These are phyloP conservation scores for Onychomys leucogaster DNA, from an alignment of 2,797 vertebrate genomes.

Conservation along the genomic window DNA sequence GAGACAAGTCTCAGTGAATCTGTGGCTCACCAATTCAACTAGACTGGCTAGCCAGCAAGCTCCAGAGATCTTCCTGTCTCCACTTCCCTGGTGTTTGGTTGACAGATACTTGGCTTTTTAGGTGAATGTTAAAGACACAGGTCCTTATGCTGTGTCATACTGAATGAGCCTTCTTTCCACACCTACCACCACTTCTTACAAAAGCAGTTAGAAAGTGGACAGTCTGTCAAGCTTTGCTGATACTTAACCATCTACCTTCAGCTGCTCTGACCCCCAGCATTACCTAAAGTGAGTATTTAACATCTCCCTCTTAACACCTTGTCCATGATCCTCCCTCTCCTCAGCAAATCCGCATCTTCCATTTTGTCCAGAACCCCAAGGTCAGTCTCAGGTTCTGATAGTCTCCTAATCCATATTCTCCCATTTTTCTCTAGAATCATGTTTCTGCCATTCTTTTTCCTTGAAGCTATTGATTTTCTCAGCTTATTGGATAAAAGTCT, in stretches of 20 bases:
- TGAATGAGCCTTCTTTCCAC: background rate
- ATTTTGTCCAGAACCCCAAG: background rate
- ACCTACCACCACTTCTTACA: background rate
- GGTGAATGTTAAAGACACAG: background rate
- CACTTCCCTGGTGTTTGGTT: background rate
- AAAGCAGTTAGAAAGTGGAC: background rate
- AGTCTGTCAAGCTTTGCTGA: accelerated
- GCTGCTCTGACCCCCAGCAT: background rate
- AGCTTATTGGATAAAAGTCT: background rate
- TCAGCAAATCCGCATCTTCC: background rate
- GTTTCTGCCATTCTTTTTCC: background rate
- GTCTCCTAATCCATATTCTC: background rate
- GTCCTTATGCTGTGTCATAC: background rate
- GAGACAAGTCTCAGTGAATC: background rate
- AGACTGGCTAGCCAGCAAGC: background rate
- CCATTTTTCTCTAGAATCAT: background rate
- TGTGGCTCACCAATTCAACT: background rate
- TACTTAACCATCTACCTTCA: background rate
- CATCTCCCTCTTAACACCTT: background rate
- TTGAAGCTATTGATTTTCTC: background rate
- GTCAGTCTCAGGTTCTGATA: background rate
- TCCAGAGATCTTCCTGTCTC: background rate
- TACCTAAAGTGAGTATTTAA: background rate
- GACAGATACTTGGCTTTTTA: background rate
- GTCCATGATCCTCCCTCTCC: background rate